These are phyloP conservation scores for Triplophysa yarkandensis DNA, from an alignment of 2,797 vertebrate genomes.

Conservation along the genomic window DNA sequence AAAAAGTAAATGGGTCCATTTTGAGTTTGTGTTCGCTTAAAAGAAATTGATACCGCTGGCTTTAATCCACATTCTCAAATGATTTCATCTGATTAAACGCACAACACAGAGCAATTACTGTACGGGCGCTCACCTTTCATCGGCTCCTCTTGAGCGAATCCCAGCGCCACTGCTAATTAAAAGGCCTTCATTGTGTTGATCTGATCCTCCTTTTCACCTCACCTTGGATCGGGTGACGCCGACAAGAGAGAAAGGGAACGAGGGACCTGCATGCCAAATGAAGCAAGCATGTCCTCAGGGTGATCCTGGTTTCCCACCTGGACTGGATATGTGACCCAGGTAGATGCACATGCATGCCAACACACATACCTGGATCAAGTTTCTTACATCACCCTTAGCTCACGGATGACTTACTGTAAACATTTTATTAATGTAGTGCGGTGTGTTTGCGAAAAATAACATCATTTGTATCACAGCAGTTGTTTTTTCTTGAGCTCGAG, in stretches of 20 bases:
- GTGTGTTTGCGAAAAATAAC: neutral
- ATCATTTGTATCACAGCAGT: neutral
- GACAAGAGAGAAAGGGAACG: slow-evolving; percentile 55
- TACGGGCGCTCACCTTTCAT: slow-evolving; percentile 39
- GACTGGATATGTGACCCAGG: slow-evolving; percentile 71
- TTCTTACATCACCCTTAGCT: slow-evolving; percentile 7
- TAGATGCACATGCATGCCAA: slow-evolving; percentile 30
- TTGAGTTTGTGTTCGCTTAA: slow-evolving; percentile 12
- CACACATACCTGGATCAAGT: slow-evolving; percentile 57
- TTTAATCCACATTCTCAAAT: slow-evolving; percentile 49
- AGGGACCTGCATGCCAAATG: slow-evolving; percentile 55
- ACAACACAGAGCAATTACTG: slow-evolving; percentile 50
- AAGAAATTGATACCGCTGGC: slow-evolving; percentile 44
- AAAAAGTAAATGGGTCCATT: slow-evolving; percentile 7
- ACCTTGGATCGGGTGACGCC: slow-evolving; percentile 68
- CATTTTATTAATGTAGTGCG: neutral
- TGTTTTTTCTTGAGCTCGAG: neutral
- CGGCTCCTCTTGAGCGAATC: slow-evolving; percentile 61
- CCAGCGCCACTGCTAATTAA: slow-evolving; percentile 71
- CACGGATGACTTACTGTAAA: neutral
- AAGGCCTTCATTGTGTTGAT: slow-evolving; percentile 69
- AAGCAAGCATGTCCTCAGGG: slow-evolving; percentile 66
- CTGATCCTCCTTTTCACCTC: slow-evolving; percentile 58
- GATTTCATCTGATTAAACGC: slow-evolving; percentile 66
- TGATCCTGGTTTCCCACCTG: slow-evolving; percentile 72